Conservation (phyloP, 2,888 invertebrate species). For the Cylloceria caligata region DNA sequence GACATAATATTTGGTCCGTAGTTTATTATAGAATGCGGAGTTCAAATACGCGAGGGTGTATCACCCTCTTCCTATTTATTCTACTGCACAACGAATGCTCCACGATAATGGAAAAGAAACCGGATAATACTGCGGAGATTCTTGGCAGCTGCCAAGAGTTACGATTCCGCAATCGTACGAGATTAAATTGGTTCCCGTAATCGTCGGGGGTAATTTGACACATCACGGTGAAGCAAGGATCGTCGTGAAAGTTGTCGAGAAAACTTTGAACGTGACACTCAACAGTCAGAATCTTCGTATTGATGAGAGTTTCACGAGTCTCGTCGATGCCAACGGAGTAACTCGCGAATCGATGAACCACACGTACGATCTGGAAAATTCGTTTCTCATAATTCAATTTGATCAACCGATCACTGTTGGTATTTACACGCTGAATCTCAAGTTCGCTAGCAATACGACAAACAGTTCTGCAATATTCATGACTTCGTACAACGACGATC, state of each 20-base stretch:
- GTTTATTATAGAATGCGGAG: constrained; percentile 42
- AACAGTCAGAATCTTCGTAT: constrained; percentile 83
- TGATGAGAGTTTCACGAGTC: constrained; percentile 75
- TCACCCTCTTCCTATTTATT: constrained; percentile 47
- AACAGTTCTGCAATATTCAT: constrained; percentile 89
- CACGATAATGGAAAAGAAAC: constrained; percentile 32
- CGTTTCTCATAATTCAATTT: constrained; percentile 50
- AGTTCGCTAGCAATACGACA: constrained; percentile 85
- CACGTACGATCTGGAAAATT: constrained; percentile 62
- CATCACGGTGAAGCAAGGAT: constrained; percentile 70
- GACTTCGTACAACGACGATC: constrained; percentile 86
- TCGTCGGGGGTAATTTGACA: constrained; percentile 80
- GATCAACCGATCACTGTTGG: background rate
- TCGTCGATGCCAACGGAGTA: constrained; percentile 47
- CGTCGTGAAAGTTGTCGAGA: constrained; percentile 63
- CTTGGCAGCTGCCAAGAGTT: constrained; percentile 86
- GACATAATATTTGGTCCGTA: background rate
- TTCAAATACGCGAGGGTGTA: constrained; percentile 32
- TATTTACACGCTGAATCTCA: background rate
- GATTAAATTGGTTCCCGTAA: constrained; percentile 85
- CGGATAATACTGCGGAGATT: constrained; percentile 21
- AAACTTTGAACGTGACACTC: constrained; percentile 82
- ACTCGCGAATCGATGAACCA: constrained; percentile 62
- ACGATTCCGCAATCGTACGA: constrained; percentile 86
- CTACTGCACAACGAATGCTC: constrained; percentile 47